Evolutionary conservation across 2,888 invertebrate genomes (phyloP).

Genomic region (Eilema depressum): DNA sequence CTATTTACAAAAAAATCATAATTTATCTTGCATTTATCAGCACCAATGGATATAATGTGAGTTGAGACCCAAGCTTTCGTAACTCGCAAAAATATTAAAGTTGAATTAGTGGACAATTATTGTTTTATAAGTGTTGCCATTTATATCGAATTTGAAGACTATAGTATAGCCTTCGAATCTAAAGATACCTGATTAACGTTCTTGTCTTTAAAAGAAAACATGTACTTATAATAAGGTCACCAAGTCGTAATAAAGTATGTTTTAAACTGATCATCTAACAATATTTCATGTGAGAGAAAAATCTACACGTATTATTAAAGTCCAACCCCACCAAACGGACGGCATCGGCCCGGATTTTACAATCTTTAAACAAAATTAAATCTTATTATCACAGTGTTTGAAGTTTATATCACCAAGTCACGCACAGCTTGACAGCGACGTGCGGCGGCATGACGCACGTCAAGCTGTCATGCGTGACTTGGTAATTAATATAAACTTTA

Average conservation of each 20-base stretch:
- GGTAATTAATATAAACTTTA: too few relatives aligned
- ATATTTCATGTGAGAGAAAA: not conserved
- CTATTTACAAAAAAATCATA: not conserved
- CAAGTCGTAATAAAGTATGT: not conserved
- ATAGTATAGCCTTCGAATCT: not conserved
- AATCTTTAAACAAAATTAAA: too few relatives aligned
- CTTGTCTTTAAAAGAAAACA: not conserved
- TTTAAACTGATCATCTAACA: not conserved
- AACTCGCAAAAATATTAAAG: not conserved
- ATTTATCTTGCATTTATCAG: slow-evolving; percentile 12
- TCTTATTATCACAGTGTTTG: too few relatives aligned
- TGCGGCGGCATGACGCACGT: too few relatives aligned
- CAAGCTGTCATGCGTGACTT: too few relatives aligned
- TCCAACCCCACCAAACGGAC: too few relatives aligned
- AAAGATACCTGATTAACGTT: slow-evolving; percentile 23
- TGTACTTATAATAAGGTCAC: not conserved
- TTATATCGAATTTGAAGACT: slow-evolving; percentile 2
- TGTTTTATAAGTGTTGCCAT: slow-evolving; percentile 27
- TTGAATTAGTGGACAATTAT: slow-evolving; percentile 18
- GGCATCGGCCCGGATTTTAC: too few relatives aligned
- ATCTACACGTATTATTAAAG: not conserved
- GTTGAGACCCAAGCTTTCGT: not conserved
- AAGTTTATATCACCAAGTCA: too few relatives aligned
- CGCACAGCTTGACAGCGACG: too few relatives aligned
- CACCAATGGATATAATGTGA: not conserved